Evolutionary conservation across 1,140 invertebrate species (phyloP).

Genomic region (Cyphomyrmex costatus): DNA sequence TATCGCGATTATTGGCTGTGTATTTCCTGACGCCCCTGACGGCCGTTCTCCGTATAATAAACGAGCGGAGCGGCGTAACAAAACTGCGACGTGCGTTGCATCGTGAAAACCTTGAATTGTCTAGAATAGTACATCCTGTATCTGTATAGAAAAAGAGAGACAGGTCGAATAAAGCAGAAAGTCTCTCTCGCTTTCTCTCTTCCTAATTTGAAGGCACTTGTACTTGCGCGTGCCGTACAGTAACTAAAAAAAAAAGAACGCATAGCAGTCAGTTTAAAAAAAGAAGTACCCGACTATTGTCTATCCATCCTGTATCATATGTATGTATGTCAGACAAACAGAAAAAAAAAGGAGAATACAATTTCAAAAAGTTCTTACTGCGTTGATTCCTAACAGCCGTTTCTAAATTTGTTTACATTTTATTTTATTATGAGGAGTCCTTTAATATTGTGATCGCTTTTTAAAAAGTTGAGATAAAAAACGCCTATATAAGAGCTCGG

Average conservation of each 20-base stretch:
- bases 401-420: too few relatives aligned
- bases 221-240: background rate
- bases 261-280: background rate
- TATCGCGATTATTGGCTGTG: background rate
- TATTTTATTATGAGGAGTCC: too few relatives aligned
- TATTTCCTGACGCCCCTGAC: background rate
- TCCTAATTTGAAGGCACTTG: background rate
- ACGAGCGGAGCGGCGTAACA: background rate
- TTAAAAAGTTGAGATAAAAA: too few relatives aligned
- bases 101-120: slow-evolving; percentile 18
- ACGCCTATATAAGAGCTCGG: too few relatives aligned
- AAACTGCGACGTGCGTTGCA: background rate
- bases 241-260: slow-evolving; percentile 2
- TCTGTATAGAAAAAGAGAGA: background rate
- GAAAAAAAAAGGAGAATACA: background rate
- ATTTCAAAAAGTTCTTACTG: background rate
- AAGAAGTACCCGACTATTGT: background rate
- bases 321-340: background rate
- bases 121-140: slow-evolving; percentile 7
- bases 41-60: background rate
- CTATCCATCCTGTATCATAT: background rate
- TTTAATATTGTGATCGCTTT: too few relatives aligned
- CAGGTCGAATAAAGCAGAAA: background rate
- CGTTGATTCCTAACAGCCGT: too few relatives aligned
- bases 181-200: background rate